phyloP scores from a whole-genome alignment of 35 echinoderm and acorn worm genomes.

The Antedon bifida region DNA sequence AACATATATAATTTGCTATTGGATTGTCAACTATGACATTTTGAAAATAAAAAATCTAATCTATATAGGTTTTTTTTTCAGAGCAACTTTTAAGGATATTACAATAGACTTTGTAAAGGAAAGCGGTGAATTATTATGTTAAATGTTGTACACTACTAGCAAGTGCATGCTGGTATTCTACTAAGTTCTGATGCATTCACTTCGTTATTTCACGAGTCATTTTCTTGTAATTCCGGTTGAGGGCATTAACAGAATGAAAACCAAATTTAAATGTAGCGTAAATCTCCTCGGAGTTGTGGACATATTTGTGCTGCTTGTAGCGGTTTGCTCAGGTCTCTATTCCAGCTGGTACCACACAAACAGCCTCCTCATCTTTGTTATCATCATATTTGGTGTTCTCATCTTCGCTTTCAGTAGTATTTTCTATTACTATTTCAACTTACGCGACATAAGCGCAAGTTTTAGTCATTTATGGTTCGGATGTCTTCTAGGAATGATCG shows the following conservation, averaged over 20 bases:
- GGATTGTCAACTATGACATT: too few relatives aligned
- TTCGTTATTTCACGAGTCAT: slow-evolving; percentile 71
- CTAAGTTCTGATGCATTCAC: slow-evolving; percentile 33
- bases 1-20: too few relatives aligned
- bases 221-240: slow-evolving; percentile 43
- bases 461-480: slow-evolving; percentile 87
- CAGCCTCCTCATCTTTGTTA: slow-evolving; percentile 40
- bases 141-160: too few relatives aligned
- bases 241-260: slow-evolving; percentile 29
- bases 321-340: slow-evolving; percentile 67
- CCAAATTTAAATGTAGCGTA: slow-evolving; percentile 42
- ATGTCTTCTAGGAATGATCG: slow-evolving; percentile 76
- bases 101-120: too few relatives aligned
- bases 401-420: slow-evolving; percentile 70
- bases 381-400: slow-evolving; percentile 62
- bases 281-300: slow-evolving; percentile 41
- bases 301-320: slow-evolving; percentile 43
- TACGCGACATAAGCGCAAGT: slow-evolving; percentile 36
- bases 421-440: slow-evolving; percentile 83
- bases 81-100: too few relatives aligned
- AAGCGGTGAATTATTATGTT: too few relatives aligned
- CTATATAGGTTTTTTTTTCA: too few relatives aligned
- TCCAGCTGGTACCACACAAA: slow-evolving; percentile 59
- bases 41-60: too few relatives aligned
- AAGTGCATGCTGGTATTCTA: too few relatives aligned